These are phyloP conservation scores for Spilosoma lubricipeda DNA, from an alignment of 2,888 invertebrate species.

Conservation along the genomic window DNA sequence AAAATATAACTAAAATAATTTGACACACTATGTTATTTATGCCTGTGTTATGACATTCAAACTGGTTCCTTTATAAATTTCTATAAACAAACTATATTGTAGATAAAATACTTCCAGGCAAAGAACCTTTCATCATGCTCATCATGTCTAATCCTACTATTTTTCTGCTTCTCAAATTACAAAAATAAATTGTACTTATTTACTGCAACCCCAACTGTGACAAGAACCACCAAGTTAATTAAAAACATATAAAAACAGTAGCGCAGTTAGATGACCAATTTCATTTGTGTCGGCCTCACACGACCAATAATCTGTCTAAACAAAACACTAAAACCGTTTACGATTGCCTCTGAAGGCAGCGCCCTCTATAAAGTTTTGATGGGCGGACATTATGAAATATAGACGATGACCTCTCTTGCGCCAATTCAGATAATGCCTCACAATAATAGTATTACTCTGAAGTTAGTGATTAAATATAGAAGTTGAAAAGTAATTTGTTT, in stretches of 20 bases:
- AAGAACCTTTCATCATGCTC: no score
- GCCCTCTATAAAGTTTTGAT: constrained; percentile 73
- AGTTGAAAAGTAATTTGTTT: constrained; percentile 50
- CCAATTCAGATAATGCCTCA: constrained; percentile 56
- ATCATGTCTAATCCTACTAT: no score
- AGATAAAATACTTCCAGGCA: no score
- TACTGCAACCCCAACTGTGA: background rate
- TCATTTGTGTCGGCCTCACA: constrained; percentile 16
- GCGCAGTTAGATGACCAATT: constrained; percentile 7
- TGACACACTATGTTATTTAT: no score
- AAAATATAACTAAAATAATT: no score
- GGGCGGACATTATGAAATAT: constrained; percentile 63
- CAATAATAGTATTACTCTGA: constrained; percentile 50
- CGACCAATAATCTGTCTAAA: constrained; percentile 53
- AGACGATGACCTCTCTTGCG: constrained; percentile 44
- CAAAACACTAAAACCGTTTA: constrained; percentile 69
- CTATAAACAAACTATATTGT: no score
- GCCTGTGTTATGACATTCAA: no score
- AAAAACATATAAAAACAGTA: constrained; percentile 10
- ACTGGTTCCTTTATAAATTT: no score
- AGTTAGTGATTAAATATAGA: constrained; percentile 48
- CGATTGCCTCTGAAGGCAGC: constrained; percentile 63
- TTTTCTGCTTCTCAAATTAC: no score
- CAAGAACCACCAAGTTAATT: background rate
- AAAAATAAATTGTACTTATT: background rate